Base-by-base conservation (phyloP, 2,113 vertebrate species). In the Crotalus viridis region DNA sequence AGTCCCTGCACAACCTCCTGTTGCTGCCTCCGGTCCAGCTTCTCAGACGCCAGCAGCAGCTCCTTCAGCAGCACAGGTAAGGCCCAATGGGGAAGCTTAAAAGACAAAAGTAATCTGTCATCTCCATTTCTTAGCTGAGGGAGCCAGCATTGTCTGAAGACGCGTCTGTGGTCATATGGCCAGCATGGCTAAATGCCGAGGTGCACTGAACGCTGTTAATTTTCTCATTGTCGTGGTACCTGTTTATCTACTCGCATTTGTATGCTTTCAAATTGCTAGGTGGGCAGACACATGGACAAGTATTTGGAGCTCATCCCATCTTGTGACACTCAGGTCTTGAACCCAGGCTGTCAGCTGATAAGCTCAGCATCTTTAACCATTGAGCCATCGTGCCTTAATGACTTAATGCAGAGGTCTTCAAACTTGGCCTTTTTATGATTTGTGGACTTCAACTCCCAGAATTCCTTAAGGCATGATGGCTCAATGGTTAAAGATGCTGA, bases 1-100 rank as follows among this genome's bases (percentile, higher is more conserved):
- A 93, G 96, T 61, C 64, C 97, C 98, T 89, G 96, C 97, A 92
- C 98, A 98, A 96, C 97, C 98, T 56, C 91, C 97, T 94, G 98
- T 97, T 93, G 97, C 98, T 96, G 98, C 96, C 95, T 95, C 98
- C 93, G 98, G 97, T 90, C 91, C 97, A 91, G 74, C 98, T 92
- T 95, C 93, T 86, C 97, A 96, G 95, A 95, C 95, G 93, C 97
- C 97, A 12, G 93, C 97, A 94, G 94, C 96, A 85, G 97, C 97
- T 89, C 97, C 97, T 28, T 96, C 97, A 24, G 96, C 97, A 90
- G 96, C 97, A 48, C 97, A 97, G 98, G 98, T 98, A 89, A 96
- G 91, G 74, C 21, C 10, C 89, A 56, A 2, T 0, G 21, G 13
- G 19, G n/a, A 9, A 15, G 28, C 28, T 69, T 69, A 69, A 33